phyloP scores from a whole-genome alignment of 2,797 vertebrate genomes.

The Cichlasoma orientale region DNA sequence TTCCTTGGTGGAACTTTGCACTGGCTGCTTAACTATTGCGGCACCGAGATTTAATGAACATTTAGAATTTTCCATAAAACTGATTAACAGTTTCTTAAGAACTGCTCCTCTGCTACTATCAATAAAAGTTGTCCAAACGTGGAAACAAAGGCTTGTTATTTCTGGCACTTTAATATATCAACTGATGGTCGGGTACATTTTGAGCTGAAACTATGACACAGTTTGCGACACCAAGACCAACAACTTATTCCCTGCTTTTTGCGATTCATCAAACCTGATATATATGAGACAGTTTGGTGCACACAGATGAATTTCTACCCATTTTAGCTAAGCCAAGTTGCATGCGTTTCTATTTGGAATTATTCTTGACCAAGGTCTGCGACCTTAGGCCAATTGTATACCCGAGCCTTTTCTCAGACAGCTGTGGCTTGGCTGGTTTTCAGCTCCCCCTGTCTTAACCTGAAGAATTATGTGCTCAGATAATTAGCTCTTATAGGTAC shows the following conservation, averaged over 20 bases:
- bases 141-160: not conserved
- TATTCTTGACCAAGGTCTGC: constrained; percentile 54
- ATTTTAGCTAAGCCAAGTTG: constrained; percentile 16
- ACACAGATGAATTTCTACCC: constrained; percentile 23
- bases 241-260: constrained; percentile 13
- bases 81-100: not conserved
- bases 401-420: constrained; percentile 62
- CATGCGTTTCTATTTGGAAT: constrained; percentile 47
- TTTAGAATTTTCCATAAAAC: not conserved
- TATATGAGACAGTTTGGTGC: constrained; percentile 4
- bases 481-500: constrained; percentile 88
- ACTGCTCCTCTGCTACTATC: too few relatives aligned
- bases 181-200: not conserved
- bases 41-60: not conserved
- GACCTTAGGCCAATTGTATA: constrained; percentile 64
- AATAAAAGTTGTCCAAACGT: too few relatives aligned
- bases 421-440: constrained; percentile 71
- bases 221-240: not conserved
- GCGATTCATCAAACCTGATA: constrained; percentile 11
- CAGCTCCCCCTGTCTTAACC: constrained; percentile 82
- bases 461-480: constrained; percentile 86
- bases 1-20: not conserved
- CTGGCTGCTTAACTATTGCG: not conserved
- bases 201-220: not conserved
- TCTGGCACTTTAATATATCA: not conserved